phyloP scores from a whole-genome alignment of 2,113 vertebrate species.

The Polyodon spathula region DNA sequence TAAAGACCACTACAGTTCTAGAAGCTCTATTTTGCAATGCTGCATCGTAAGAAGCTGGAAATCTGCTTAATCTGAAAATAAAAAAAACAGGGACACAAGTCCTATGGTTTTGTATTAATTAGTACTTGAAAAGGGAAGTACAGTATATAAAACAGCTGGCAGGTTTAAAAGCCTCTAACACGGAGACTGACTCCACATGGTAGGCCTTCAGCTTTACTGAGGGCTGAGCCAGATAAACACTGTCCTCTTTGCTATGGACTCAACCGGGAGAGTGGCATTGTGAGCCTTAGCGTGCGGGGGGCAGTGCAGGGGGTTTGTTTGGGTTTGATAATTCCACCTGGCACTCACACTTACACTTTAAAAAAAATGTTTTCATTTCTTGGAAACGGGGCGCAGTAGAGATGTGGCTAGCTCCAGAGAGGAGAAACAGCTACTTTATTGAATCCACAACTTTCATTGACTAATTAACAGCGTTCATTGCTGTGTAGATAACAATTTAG shows the following conservation, averaged over 20 bases:
- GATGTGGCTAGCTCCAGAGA: neutral
- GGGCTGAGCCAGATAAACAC: no score
- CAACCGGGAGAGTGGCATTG: neutral
- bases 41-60: no score
- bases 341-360: neutral
- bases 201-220: neutral
- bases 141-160: neutral
- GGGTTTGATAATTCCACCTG: constrained; percentile 9
- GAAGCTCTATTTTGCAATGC: no score
- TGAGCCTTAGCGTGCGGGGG: neutral
- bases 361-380: neutral
- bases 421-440: neutral
- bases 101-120: neutral
- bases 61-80: neutral
- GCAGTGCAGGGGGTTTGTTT: neutral
- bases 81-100: neutral
- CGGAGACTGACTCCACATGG: no score
- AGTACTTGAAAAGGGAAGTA: neutral
- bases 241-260: no score
- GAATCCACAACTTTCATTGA: no score
- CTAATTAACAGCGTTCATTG: no score
- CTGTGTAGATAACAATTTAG: no score
- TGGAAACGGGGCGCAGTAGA: no score
- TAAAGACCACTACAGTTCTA: no score
- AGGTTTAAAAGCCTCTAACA: neutral